A percentile compares a stretch with the other conserved stretches of the same genome.
phyloP scores from a whole-genome alignment of 2,113 vertebrate genomes.

The Columba janthina region DNA sequence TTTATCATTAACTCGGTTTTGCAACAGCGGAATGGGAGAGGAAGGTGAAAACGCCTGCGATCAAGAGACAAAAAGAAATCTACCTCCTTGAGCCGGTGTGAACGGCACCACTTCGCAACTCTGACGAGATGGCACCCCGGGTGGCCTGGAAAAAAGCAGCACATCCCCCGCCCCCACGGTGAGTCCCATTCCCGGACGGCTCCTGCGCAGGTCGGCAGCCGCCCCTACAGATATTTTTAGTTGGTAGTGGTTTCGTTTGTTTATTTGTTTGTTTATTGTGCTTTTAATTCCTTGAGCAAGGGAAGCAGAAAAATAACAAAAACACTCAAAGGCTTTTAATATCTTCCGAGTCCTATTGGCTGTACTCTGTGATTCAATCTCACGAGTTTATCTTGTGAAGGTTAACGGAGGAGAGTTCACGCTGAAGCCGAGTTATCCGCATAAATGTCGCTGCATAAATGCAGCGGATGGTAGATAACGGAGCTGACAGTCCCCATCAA shows the following conservation, averaged over 20 bases:
- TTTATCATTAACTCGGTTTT: background rate
- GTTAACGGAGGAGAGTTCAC: background rate
- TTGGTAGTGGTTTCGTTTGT: no score
- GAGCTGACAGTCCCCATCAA: accelerated
- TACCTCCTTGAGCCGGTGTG: accelerated
- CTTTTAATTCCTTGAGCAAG: accelerated
- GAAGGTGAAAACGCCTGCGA: background rate
- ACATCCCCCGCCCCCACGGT: no score
- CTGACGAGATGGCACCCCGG: accelerated
- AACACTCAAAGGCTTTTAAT: background rate
- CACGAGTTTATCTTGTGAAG: accelerated
- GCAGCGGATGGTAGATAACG: accelerated
- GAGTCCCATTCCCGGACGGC: accelerated
- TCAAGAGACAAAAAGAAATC: background rate
- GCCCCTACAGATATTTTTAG: no score
- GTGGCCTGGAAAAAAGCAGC: background rate
- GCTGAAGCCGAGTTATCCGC: accelerated
- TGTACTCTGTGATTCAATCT: background rate
- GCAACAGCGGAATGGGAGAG: background rate
- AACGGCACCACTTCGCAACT: background rate
- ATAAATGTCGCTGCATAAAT: background rate
- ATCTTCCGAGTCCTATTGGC: no score
- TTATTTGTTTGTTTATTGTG: background rate
- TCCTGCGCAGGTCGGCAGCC: no score
- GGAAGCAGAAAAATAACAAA: background rate